Base-by-base conservation (phyloP, 2,113 vertebrate species). In the Sinocyclocheilus anshuiensis region DNA sequence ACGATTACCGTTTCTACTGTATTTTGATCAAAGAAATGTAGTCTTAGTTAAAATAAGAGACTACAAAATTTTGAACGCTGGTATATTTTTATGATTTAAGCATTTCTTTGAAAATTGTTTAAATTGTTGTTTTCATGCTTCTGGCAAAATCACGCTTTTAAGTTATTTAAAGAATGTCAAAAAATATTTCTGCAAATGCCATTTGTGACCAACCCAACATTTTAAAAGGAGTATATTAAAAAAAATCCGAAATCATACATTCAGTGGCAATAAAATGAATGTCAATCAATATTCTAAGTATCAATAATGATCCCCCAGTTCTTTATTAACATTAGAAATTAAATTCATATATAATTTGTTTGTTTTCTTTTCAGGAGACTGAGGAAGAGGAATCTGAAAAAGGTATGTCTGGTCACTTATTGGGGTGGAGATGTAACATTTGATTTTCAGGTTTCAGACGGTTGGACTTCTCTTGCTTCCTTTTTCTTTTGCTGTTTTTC, bases 341-440 rank as follows among this genome's bases (percentile, higher is more conserved):
- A 36, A 72, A 71, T 71, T 20, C 33, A 45, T n/a, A 75, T n/a
- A 45, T 29, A 26, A 8, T 18, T 50, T 77, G 15, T 50, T 88
- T 93, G 91, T 92, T 88, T 13, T 90, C 92, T 95, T 92, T 95
- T 88, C 93, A 99, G 97, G 97, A 98, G 72, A 94, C 93, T 59
- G 97, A 98, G 90, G 97, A 97, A 89, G 96, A 96, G 91, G 97
- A 97, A 92, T 96, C 95, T 92, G 97, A 98, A 92, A 98, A 97
- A 96, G 98, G 98, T 99, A 98, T 95, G 97, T 96, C 93, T 93
- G 88, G 79, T 69, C 53, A 85, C 55, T 53, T 18, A 57, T 83
- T 76, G 18, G 83, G 75, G 55, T 79, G 79, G 83, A 55, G 84
- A 83, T 24, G 16, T 85, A 78, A 86, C 45, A 2, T 24, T 83